Evolutionary conservation across 2,888 invertebrate genomes (phyloP).

Genomic region (Branchellion lobata): DNA sequence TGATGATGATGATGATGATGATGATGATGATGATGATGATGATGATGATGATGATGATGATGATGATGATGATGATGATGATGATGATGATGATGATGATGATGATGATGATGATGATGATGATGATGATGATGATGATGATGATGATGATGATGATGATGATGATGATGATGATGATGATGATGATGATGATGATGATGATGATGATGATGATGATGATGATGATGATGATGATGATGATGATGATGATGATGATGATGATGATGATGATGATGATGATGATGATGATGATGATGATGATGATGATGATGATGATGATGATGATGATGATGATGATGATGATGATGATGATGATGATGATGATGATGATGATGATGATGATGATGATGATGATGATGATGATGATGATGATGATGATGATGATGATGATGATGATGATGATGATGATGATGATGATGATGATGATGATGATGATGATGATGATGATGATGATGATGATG

Average conservation of each 20-base stretch:
- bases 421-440: conserved; percentile 2
- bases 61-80: conserved; percentile 7
- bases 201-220: not conserved
- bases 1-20: not conserved
- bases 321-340: conserved; percentile 4
- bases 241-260: not conserved
- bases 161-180: conserved; percentile 10
- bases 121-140: conserved; percentile 11
- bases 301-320: conserved; percentile 7
- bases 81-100: conserved; percentile 4
- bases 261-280: conserved; percentile 14
- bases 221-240: conserved; percentile 17
- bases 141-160: not conserved
- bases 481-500: not conserved
- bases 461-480: conserved; percentile 17
- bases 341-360: not conserved
- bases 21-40: conserved; percentile 14
- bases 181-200: conserved; percentile 2
- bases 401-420: conserved; percentile 10
- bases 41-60: not conserved
- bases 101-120: not conserved
- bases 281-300: not conserved
- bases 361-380: conserved; percentile 11
- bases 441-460: not conserved
- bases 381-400: not conserved